These are phyloP conservation scores for Opisthocomus hoazin DNA, from an alignment of 2,113 vertebrate species.

Conservation along the genomic window DNA sequence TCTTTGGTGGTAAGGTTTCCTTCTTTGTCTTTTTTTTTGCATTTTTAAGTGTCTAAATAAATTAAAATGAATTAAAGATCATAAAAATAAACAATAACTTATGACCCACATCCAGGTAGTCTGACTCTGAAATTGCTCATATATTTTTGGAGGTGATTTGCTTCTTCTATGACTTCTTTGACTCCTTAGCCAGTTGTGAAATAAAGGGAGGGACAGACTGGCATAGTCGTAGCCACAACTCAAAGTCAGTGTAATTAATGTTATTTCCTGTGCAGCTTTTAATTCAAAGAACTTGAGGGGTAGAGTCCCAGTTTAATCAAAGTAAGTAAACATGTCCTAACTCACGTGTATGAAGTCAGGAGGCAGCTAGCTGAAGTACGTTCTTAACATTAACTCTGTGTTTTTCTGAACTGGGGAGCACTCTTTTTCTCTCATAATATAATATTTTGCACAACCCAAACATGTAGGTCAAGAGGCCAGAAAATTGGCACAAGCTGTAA, in stretches of 20 bases:
- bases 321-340: neutral
- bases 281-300: neutral
- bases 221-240: neutral
- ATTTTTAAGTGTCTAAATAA: neutral
- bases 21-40: neutral
- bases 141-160: neutral
- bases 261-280: neutral
- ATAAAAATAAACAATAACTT: neutral
- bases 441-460: neutral
- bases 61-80: neutral
- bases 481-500: slow-evolving; percentile 39
- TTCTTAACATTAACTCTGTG: neutral
- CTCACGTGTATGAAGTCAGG: neutral
- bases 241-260: neutral
- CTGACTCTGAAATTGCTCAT: neutral
- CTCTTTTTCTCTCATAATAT: neutral
- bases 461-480: slow-evolving; percentile 12
- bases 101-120: neutral
- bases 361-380: neutral
- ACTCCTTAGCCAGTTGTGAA: neutral
- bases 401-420: neutral
- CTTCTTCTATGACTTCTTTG: neutral
- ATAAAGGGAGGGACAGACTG: neutral
- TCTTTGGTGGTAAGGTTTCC: neutral
- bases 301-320: neutral